phyloP scores from a whole-genome alignment of 2,888 invertebrate species.

The Diloba caeruleocephala region DNA sequence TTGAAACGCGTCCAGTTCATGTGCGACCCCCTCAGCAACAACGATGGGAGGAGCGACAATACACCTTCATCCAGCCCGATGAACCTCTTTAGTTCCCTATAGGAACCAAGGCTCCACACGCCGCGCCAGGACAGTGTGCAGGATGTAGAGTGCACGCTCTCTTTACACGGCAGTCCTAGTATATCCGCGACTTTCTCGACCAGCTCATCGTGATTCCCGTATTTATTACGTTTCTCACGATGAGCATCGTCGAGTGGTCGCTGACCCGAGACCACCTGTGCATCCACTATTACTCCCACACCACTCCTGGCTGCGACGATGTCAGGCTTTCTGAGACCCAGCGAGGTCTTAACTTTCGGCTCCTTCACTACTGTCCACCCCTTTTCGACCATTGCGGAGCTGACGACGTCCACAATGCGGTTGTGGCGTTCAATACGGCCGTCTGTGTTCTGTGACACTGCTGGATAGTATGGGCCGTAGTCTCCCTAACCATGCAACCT shows the following conservation, averaged over 20 bases:
- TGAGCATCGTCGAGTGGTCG: slow-evolving; percentile 50
- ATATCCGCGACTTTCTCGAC: slow-evolving; percentile 41
- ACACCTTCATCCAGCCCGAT: slow-evolving; percentile 8
- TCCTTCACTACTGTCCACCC: slow-evolving; percentile 59
- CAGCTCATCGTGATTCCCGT: slow-evolving; percentile 48
- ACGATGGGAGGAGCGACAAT: background rate
- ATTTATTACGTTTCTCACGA: slow-evolving; percentile 49
- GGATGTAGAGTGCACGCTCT: slow-evolving; percentile 32
- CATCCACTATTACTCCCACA: slow-evolving; percentile 59
- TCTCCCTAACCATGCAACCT: slow-evolving; percentile 59
- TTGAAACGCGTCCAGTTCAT: slow-evolving; percentile 69
- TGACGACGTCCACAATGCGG: slow-evolving; percentile 34
- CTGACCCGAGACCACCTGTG: slow-evolving; percentile 63
- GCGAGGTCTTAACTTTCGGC: slow-evolving; percentile 46
- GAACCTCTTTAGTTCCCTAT: slow-evolving; percentile 13
- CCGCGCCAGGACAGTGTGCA: slow-evolving; percentile 51
- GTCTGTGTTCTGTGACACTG: slow-evolving; percentile 64
- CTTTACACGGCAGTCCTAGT: slow-evolving; percentile 39
- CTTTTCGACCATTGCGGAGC: slow-evolving; percentile 45
- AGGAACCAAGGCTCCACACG: slow-evolving; percentile 43
- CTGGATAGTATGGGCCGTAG: slow-evolving; percentile 56
- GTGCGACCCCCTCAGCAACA: slow-evolving; percentile 1
- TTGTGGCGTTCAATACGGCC: slow-evolving; percentile 61
- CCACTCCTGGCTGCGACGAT: slow-evolving; percentile 51
- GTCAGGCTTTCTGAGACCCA: slow-evolving; percentile 61